Evolutionary conservation across 2,113 vertebrate genomes (phyloP).

Genomic region (Xyrauchen texanus): DNA sequence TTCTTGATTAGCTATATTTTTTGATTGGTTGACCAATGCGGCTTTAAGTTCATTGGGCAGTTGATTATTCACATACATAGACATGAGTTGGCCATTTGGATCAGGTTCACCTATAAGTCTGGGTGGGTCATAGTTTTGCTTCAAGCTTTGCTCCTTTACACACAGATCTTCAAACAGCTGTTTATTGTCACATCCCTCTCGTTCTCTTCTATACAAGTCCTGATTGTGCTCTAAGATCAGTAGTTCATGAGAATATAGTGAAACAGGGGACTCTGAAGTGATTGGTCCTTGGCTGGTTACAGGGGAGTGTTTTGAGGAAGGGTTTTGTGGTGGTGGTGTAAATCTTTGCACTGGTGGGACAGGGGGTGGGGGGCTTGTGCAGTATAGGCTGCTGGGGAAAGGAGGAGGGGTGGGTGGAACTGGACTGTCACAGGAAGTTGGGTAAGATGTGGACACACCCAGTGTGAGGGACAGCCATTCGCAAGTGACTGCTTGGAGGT

Average conservation of each 20-base stretch:
- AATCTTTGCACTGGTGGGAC: conserved; percentile 54
- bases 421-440: conserved; percentile 63
- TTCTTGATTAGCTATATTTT: conserved; percentile 49
- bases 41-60: conserved; percentile 55
- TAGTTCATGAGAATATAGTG: conserved; percentile 47
- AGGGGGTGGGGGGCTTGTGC: conserved; percentile 57
- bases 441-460: conserved; percentile 61
- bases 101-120: conserved; percentile 49
- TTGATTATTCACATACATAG: conserved; percentile 46
- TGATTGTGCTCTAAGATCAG: conserved; percentile 21
- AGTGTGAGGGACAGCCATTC: conserved; percentile 79
- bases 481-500: conserved; percentile 68
- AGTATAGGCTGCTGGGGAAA: conserved; percentile 70
- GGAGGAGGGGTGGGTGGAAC: conserved; percentile 68
- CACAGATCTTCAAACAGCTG: too few species aligned
- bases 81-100: conserved; percentile 66
- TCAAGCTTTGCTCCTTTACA: not conserved
- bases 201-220: not conserved
- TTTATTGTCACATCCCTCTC: not conserved
- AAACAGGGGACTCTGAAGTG: conserved; percentile 36
- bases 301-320: conserved; percentile 41
- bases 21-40: conserved; percentile 57
- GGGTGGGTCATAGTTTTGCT: conserved; percentile 6
- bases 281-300: conserved; percentile 60
- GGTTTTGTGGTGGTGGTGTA: conserved; percentile 43